phyloP scores from a whole-genome alignment of 2,888 invertebrate species.

The Pachliopta kotzebuea region DNA sequence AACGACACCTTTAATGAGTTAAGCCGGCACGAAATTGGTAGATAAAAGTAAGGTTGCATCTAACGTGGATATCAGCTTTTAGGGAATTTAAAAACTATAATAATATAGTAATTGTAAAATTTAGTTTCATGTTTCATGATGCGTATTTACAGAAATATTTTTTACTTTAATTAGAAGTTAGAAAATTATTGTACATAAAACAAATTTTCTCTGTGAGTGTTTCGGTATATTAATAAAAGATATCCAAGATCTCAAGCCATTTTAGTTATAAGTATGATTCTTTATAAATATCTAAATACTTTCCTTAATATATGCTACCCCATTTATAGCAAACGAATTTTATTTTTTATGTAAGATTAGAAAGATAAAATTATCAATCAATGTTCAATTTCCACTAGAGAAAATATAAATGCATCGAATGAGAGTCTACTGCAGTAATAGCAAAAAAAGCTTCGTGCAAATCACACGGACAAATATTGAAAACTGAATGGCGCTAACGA shows the following conservation, averaged over 20 bases:
- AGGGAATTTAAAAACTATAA: neutral
- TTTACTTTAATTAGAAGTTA: neutral
- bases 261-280: too few relatives aligned
- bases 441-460: slow-evolving; percentile 13
- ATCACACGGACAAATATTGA: slow-evolving; percentile 17
- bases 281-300: too few relatives aligned
- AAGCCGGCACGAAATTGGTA: slow-evolving; percentile 51
- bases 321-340: neutral
- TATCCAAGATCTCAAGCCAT: neutral
- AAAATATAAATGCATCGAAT: neutral
- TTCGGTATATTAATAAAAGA: neutral
- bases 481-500: slow-evolving; percentile 25
- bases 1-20: slow-evolving; percentile 71
- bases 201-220: too few relatives aligned
- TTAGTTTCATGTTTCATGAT: too few relatives aligned
- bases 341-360: neutral
- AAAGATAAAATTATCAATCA: neutral
- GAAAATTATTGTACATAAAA: too few relatives aligned
- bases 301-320: neutral
- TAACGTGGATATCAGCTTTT: slow-evolving; percentile 51
- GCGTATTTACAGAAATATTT: neutral
- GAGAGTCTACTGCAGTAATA: neutral
- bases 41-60: slow-evolving; percentile 49
- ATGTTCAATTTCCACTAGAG: neutral
- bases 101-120: neutral